Evolutionary conservation across 2,888 invertebrate species (phyloP).

Genomic region (Dasysyrphus tricinctus): DNA sequence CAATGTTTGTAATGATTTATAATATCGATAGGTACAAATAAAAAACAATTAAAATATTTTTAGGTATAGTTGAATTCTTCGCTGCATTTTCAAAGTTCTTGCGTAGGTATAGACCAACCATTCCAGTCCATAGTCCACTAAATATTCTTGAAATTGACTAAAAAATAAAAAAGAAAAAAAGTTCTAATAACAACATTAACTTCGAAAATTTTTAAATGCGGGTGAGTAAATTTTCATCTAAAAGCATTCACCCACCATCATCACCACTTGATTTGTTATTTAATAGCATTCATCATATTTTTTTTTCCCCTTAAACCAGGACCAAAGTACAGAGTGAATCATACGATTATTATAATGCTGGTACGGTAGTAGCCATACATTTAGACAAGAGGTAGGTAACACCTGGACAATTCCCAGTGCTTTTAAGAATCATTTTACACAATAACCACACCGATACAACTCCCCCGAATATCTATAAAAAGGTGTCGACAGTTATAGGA

Average conservation of each 20-base stretch:
- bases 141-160: too few species aligned
- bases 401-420: constrained; percentile 71
- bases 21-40: too few species aligned
- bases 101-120: too few species aligned
- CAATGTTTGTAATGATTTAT: too few species aligned
- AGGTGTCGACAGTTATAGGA: constrained; percentile 55
- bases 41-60: too few species aligned
- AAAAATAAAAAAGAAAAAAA: too few species aligned
- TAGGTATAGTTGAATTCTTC: too few species aligned
- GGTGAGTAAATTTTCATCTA: constrained; percentile 25
- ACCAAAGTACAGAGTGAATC: constrained; percentile 6
- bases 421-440: constrained; percentile 73
- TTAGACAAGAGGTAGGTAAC: constrained; percentile 28
- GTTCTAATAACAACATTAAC: constrained; percentile 14
- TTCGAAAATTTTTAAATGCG: constrained; percentile 19
- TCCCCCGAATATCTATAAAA: constrained; percentile 9
- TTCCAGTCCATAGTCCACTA: too few species aligned
- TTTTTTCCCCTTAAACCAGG: constrained; percentile 5
- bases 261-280: constrained; percentile 40
- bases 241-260: constrained; percentile 33
- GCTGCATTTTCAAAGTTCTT: too few species aligned
- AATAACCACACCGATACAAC: constrained; percentile 3
- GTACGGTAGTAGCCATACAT: constrained; percentile 19
- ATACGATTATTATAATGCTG: constrained; percentile 12
- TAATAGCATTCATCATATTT: constrained; percentile 42